Conservation (phyloP, 1,140 invertebrate species). For the Onthophagus taurus region DNA sequence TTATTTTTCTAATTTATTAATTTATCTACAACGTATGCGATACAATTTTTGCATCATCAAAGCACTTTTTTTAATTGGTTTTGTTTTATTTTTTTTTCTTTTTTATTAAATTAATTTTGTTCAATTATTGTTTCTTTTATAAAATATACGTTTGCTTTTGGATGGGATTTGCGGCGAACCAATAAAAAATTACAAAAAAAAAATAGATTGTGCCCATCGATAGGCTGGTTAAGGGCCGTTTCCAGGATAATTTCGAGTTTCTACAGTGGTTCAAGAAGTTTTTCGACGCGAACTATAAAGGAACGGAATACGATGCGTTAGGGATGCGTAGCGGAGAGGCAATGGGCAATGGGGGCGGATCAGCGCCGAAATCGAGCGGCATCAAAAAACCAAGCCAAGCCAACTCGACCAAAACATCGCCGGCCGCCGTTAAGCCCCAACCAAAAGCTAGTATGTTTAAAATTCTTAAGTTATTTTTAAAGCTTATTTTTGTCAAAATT, state of each 20-base stretch:
- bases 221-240: slow-evolving; percentile 86
- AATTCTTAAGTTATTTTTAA: slow-evolving; percentile 6
- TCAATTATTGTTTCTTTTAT: too few species aligned
- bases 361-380: slow-evolving; percentile 44
- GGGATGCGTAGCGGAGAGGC: slow-evolving; percentile 72
- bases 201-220: slow-evolving; percentile 83
- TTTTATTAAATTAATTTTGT: too few species aligned
- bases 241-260: slow-evolving; percentile 99
- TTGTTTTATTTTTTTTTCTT: too few species aligned
- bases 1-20: too few species aligned
- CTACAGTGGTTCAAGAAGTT: slow-evolving; percentile 99
- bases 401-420: slow-evolving; percentile 42
- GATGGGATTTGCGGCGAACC: too few species aligned
- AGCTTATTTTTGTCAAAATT: not conserved
- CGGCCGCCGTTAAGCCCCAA: slow-evolving; percentile 47
- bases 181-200: too few species aligned
- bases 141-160: too few species aligned
- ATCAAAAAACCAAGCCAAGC: slow-evolving; percentile 38
- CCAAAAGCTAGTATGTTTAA: slow-evolving; percentile 36
- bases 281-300: slow-evolving; percentile 95
- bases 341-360: slow-evolving; percentile 60
- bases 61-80: too few species aligned
- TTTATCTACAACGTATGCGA: too few species aligned
- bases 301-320: slow-evolving; percentile 83
- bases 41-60: too few species aligned